Evolutionary conservation across 2,113 vertebrate genomes (phyloP).

Genomic region (Calyptommatus sinebrachiatus): DNA sequence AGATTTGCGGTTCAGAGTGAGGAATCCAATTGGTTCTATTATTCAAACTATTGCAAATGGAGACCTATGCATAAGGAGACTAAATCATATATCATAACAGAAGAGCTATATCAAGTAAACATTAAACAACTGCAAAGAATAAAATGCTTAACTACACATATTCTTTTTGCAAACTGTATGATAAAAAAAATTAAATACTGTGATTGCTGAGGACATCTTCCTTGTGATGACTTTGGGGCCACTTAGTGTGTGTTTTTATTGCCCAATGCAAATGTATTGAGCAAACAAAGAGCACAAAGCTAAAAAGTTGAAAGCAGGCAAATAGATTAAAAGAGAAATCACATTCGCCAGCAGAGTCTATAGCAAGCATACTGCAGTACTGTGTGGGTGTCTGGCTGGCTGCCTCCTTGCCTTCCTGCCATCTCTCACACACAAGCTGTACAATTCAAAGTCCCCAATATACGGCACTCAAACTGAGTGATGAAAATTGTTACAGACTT

Average conservation of each 20-base stretch:
- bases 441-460: slow-evolving; percentile 19
- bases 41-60: background rate
- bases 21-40: background rate
- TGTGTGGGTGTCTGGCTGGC: slow-evolving; percentile 53
- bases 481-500: background rate
- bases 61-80: background rate
- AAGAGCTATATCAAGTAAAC: background rate
- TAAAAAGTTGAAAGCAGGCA: slow-evolving; percentile 35
- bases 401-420: slow-evolving; percentile 23
- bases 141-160: background rate
- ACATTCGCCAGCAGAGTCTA: slow-evolving; percentile 22
- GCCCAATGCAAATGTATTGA: background rate
- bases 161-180: background rate
- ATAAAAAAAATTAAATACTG: slow-evolving; percentile 2
- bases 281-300: slow-evolving; percentile 18
- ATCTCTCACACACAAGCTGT: slow-evolving; percentile 3
- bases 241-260: background rate
- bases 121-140: background rate
- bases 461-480: background rate
- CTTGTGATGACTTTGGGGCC: background rate
- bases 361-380: slow-evolving; percentile 41
- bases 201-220: slow-evolving; percentile 3
- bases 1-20: background rate
- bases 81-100: background rate
- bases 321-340: slow-evolving; percentile 28